Percentiles rank a stretch among this genome's conserved stretches.
phyloP scores from a whole-genome alignment of 2,797 vertebrate species.

The Euthynnus affinis region DNA sequence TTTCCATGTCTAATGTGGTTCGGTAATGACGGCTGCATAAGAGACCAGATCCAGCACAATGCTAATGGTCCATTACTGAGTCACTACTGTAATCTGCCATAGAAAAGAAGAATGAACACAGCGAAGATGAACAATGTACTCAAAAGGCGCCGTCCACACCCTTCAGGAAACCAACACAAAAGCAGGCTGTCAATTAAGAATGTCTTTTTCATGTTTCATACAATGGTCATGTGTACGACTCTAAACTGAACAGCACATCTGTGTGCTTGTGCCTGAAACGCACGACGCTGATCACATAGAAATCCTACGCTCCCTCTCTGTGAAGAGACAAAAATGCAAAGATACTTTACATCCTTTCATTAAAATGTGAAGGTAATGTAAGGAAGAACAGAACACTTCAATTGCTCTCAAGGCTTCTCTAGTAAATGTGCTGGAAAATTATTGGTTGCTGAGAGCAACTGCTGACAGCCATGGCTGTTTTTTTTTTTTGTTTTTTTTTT shows the following conservation, averaged over 20 bases:
- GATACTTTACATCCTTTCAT: neutral
- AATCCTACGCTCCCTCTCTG: slow-evolving; percentile 18
- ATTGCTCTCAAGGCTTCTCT: slow-evolving; percentile 6
- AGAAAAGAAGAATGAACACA: slow-evolving; percentile 44
- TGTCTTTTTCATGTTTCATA: slow-evolving; percentile 28
- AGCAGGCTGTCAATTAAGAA: slow-evolving; percentile 44
- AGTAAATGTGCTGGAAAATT: slow-evolving; percentile 24
- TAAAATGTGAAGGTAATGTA: slow-evolving; percentile 15
- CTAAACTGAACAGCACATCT: neutral
- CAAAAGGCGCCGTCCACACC: slow-evolving; percentile 22
- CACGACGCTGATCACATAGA: slow-evolving; percentile 21
- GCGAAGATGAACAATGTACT: slow-evolving; percentile 37
- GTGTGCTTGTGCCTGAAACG: neutral
- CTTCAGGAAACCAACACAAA: slow-evolving; percentile 42
- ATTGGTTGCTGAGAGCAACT: slow-evolving; percentile 13
- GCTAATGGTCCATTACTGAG: slow-evolving; percentile 72
- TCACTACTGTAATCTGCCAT: slow-evolving; percentile 56
- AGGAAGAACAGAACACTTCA: neutral
- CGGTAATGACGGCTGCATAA: slow-evolving; percentile 53
- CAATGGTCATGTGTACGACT: neutral
- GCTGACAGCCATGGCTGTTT: slow-evolving; percentile 25
- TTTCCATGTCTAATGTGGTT: slow-evolving; percentile 69
- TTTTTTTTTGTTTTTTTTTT: neutral
- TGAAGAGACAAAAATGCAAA: slow-evolving; percentile 4
- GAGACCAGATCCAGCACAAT: slow-evolving; percentile 63